Evolutionary conservation across 2,888 invertebrate genomes (phyloP).

Genomic region (Sceliomorpha sp.): DNA sequence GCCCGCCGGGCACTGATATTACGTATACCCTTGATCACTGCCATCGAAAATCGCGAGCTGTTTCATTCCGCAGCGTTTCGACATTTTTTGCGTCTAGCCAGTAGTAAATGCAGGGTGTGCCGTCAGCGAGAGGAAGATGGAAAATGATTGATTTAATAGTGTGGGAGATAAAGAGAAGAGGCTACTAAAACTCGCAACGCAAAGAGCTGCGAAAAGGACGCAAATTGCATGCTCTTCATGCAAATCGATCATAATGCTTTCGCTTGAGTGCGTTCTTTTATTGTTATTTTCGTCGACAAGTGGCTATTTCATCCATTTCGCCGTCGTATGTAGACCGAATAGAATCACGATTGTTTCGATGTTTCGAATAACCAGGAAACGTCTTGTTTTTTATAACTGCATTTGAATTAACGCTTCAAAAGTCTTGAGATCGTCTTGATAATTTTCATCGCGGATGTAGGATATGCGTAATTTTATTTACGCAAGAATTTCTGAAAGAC

Average conservation of each 20-base stretch:
- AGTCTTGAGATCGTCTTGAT: too few species aligned
- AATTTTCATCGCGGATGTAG: too few species aligned
- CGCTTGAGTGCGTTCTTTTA: conserved; percentile 25
- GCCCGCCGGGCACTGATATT: conserved; percentile 76
- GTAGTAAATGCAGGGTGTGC: conserved; percentile 77
- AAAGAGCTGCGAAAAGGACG: conserved; percentile 63
- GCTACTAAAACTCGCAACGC: conserved; percentile 50
- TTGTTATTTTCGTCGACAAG: conserved; percentile 1
- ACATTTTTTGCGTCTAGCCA: conserved; percentile 80
- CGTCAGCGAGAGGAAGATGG: conserved; percentile 37
- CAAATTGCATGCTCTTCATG: conserved; percentile 76
- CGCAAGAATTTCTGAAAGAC: too few species aligned
- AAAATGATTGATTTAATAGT: conserved; percentile 42
- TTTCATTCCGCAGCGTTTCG: conserved; percentile 71
- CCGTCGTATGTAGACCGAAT: too few species aligned
- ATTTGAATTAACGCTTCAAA: too few species aligned
- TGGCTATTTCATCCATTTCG: background rate
- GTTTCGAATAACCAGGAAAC: too few species aligned
- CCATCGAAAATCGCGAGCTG: conserved; percentile 70
- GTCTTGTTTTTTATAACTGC: too few species aligned
- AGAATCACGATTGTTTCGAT: too few species aligned
- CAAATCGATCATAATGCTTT: conserved; percentile 65
- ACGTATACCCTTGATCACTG: conserved; percentile 76
- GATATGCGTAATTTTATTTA: too few species aligned
- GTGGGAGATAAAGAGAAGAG: conserved; percentile 39